These are phyloP conservation scores for Sturmia bella DNA, from an alignment of 2,888 invertebrate species.

Conservation along the genomic window DNA sequence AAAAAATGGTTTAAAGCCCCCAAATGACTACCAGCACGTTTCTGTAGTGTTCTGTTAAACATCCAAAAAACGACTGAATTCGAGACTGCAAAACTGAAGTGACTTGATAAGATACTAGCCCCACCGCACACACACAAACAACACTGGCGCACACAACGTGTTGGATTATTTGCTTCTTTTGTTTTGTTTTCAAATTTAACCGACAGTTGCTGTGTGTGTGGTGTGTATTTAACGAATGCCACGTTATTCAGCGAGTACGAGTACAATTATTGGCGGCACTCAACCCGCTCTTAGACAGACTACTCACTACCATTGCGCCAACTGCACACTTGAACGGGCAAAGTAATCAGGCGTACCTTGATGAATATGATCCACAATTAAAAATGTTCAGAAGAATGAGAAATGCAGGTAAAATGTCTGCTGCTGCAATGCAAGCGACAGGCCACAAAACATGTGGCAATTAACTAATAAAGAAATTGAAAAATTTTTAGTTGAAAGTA, in stretches of 20 bases:
- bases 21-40: conserved; percentile 60
- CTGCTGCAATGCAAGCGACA: conserved; percentile 26
- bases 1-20: conserved; percentile 18
- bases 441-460: conserved; percentile 2
- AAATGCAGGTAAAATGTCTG: not conserved
- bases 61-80: conserved; percentile 71
- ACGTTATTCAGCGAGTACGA: conserved; percentile 64
- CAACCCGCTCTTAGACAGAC: not conserved
- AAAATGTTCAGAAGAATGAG: not conserved
- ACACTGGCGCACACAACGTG: conserved; percentile 41
- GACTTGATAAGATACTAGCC: conserved; percentile 45
- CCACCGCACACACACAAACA: conserved; percentile 33
- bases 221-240: conserved; percentile 61
- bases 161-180: conserved; percentile 24
- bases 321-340: conserved; percentile 43
- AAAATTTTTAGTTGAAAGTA: too few relatives aligned
- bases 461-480: too few relatives aligned
- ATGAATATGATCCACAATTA: conserved; percentile 41
- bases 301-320: conserved; percentile 4
- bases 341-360: conserved; percentile 45
- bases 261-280: conserved; percentile 19
- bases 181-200: conserved; percentile 50
- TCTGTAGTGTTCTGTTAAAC: conserved; percentile 69
- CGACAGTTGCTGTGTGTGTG: conserved; percentile 35
- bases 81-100: conserved; percentile 55